phyloP scores from a whole-genome alignment of 2,888 invertebrate species.

The Pachycephus smyrnensis region DNA sequence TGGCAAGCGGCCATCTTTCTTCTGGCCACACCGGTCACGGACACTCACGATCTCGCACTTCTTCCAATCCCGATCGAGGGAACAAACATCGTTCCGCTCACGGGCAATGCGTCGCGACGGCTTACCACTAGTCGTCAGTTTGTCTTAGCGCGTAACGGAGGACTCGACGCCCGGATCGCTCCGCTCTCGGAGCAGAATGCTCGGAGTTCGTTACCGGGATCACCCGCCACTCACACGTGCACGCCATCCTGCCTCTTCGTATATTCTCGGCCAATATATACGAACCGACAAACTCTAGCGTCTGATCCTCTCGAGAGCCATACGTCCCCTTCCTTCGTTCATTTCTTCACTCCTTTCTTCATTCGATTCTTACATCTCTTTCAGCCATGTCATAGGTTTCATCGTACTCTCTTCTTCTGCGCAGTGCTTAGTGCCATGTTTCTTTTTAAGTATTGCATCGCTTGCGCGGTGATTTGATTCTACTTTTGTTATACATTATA shows the following conservation, averaged over 20 bases:
- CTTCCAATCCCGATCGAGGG: not conserved
- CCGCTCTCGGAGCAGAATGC: constrained; percentile 22
- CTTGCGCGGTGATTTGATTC: not conserved
- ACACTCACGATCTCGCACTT: constrained; percentile 4
- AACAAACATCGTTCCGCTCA: not conserved
- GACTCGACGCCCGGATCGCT: constrained; percentile 13
- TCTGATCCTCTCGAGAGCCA: not conserved
- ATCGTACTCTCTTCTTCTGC: not conserved
- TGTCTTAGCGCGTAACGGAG: not conserved
- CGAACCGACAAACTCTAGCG: not conserved
- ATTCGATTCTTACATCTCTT: not conserved
- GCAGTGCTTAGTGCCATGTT: not conserved
- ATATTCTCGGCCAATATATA: not conserved
- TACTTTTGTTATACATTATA: not conserved
- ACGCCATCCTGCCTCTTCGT: constrained; percentile 17
- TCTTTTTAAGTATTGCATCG: not conserved
- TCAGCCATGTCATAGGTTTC: not conserved
- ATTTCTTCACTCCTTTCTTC: not conserved
- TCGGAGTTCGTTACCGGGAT: constrained; percentile 14
- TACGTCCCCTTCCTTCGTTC: not conserved
- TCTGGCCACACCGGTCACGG: constrained; percentile 15
- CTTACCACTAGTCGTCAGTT: not conserved
- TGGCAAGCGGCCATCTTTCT: constrained; percentile 60
- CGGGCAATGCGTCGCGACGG: constrained; percentile 1
- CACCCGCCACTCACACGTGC: constrained; percentile 20